Conservation (phyloP, 1,140 invertebrate species). For the Macrotrachela quadricornifera region DNA sequence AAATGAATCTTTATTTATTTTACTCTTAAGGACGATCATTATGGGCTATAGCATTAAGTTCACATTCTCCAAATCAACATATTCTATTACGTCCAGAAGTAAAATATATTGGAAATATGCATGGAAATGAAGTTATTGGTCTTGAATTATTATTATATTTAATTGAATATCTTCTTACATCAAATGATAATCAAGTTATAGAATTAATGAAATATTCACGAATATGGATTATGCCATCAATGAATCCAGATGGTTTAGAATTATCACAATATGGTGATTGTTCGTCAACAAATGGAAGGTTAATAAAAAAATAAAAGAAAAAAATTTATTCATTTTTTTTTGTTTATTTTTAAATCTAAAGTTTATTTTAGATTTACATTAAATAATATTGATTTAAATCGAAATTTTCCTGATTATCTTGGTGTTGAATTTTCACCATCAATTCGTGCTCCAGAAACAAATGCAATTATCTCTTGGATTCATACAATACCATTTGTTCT, state of each 20-base stretch:
- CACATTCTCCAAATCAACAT: neutral
- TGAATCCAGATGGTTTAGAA: slow-evolving; percentile 52
- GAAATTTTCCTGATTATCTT: slow-evolving; percentile 85
- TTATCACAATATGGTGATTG: neutral
- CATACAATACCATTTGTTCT: slow-evolving; percentile 64
- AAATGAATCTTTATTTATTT: too few relatives aligned
- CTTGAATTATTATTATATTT: slow-evolving; percentile 59
- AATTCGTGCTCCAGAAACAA: slow-evolving; percentile 53
- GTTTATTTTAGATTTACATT: slow-evolving; percentile 39
- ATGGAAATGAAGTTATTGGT: slow-evolving; percentile 69
- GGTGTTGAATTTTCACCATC: slow-evolving; percentile 35
- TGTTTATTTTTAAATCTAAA: too few relatives aligned
- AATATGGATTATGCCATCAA: slow-evolving; percentile 59
- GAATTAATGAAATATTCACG: slow-evolving; percentile 49
- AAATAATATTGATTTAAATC: slow-evolving; percentile 64
- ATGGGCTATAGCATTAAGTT: slow-evolving; percentile 1
- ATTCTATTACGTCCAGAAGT: slow-evolving; percentile 42
- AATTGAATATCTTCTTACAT: slow-evolving; percentile 53
- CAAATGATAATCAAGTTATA: slow-evolving; percentile 45
- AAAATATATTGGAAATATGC: slow-evolving; percentile 74
- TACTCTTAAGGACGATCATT: neutral
- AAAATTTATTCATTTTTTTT: too few relatives aligned
- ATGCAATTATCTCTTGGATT: slow-evolving; percentile 75
- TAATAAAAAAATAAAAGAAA: slow-evolving; percentile 37
- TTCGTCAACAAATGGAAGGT: slow-evolving; percentile 46